These are phyloP conservation scores for Okapia johnstoni DNA, from an alignment of 2,113 vertebrate genomes.

Conservation along the genomic window DNA sequence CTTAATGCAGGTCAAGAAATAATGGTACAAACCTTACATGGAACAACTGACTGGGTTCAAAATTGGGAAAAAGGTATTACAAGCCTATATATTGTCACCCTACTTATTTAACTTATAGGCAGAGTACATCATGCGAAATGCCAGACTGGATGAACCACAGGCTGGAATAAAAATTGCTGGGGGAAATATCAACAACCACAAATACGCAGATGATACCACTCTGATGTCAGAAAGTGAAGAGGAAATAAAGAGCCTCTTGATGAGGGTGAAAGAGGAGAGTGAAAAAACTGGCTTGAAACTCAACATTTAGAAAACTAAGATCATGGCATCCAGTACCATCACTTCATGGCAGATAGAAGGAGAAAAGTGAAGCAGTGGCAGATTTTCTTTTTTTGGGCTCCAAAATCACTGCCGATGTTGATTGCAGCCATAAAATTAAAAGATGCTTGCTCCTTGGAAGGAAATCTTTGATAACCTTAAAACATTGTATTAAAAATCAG, in stretches of 20 bases:
- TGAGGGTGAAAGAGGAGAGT: background rate
- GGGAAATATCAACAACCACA: background rate
- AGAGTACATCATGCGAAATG: background rate
- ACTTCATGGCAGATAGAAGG: background rate
- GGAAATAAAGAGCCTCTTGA: background rate
- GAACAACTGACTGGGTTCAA: background rate
- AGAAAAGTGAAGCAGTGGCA: background rate
- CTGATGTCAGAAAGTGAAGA: background rate
- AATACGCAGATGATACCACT: background rate
- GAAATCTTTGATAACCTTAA: background rate
- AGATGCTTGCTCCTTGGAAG: background rate
- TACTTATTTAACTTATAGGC: background rate
- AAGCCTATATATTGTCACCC: background rate
- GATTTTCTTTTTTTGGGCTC: background rate
- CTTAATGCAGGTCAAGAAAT: background rate
- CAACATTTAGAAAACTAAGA: background rate
- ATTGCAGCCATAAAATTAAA: background rate
- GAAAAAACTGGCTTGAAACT: background rate
- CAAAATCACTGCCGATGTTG: background rate
- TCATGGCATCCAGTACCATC: background rate
- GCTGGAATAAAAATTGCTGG: background rate
- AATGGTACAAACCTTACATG: background rate
- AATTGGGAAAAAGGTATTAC: background rate
- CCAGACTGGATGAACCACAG: background rate
- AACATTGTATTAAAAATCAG: background rate